These are phyloP conservation scores for Thomomys bottae DNA, from an alignment of 2,113 vertebrate genomes.

Conservation along the genomic window DNA sequence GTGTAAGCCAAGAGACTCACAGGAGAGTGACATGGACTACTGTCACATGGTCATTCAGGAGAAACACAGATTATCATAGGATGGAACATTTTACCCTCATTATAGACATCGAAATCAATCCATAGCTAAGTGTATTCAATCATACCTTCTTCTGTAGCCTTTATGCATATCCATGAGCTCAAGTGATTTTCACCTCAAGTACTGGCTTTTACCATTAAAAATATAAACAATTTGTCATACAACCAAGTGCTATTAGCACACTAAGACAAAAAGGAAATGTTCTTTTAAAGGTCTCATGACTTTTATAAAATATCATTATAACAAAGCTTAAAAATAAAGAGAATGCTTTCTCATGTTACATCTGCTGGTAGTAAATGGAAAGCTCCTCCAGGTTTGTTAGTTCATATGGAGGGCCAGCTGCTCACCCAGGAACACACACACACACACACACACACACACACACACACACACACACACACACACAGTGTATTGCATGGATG, in stretches of 20 bases:
- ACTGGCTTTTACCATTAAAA: neutral
- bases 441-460: no score
- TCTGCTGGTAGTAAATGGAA: neutral
- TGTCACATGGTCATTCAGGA: slow-evolving; percentile 58
- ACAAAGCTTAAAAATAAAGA: neutral
- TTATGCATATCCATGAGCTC: neutral
- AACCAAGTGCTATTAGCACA: neutral
- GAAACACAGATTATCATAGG: slow-evolving; percentile 69
- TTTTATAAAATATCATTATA: slow-evolving; percentile 33
- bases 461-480: no score
- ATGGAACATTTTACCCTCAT: slow-evolving; percentile 85
- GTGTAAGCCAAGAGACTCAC: slow-evolving; percentile 78
- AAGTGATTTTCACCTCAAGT: neutral
- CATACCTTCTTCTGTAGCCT: slow-evolving; percentile 82
- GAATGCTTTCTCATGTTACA: neutral
- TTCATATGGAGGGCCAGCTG: neutral
- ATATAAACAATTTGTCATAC: neutral
- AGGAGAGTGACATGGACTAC: slow-evolving; percentile 72
- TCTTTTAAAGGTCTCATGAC: neutral
- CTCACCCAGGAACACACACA: neutral
- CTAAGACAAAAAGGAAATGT: neutral
- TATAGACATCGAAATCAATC: slow-evolving; percentile 78
- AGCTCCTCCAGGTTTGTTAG: neutral
- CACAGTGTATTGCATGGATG: neutral
- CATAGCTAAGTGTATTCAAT: slow-evolving; percentile 82